Base-by-base conservation (phyloP, 2,113 vertebrate genomes). In the Thinocorus orbignyianus region DNA sequence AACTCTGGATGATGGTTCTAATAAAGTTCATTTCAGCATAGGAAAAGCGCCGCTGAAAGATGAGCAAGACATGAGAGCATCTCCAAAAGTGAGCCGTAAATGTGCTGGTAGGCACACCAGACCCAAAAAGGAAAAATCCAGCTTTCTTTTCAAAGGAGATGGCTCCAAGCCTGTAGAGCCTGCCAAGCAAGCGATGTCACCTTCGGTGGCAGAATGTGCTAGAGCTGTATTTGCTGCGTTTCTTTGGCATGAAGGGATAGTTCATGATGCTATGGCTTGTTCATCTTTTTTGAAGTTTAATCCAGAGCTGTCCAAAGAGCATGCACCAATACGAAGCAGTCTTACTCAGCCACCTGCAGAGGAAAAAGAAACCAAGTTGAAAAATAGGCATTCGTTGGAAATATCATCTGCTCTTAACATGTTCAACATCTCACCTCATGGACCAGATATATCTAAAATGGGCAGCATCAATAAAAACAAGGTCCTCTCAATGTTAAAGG, bases 381-480 rank as follows among this genome's bases (percentile, higher is more conserved):
- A 99, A 98, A 99, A 99, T 49, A 98, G 99, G 23, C 99, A 99
- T 96, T 99, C 99, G 4, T 90, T 99, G 81, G 99, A 99, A 98
- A 99, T 99, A 96, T 99, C 99, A 49, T 99, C 99, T 71, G 99
- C 99, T 25, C 98, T 99, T 31, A 99, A 99, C 95, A 99, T 99
- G 99, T 99, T 99, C 95, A 99, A 99, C 91, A 99, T 99, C 90
- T 97, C 99, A 14, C 99, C 99, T 68, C 99, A 99, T 23, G 99
- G 99, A 60, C 99, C 99, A 35, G 99, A 99, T 97, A 99, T 99
- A 96, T 99, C 99, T 74, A 99, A 99, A 98, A 99, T 99, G 99
- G 99, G 99, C 55, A 99, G 99, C 97, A 99, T 99, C 96, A 99
- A 99, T 96, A 99, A 99, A 97, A 99, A 99, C 82, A 99, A 99